Evolutionary conservation across 2,113 vertebrate species (phyloP).

Genomic region (Petromus typicus): DNA sequence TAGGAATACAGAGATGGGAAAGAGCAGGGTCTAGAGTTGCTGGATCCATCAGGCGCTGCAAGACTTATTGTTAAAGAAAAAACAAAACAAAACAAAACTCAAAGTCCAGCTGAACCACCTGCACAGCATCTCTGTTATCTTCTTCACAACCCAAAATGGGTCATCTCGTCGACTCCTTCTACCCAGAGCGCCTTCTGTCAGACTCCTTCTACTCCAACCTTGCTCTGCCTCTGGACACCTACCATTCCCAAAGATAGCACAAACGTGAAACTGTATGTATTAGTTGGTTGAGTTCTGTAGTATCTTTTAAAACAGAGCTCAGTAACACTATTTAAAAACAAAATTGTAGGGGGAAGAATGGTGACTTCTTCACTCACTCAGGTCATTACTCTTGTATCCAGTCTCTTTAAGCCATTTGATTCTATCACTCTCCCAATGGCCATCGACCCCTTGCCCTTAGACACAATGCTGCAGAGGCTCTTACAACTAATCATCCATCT

Average conservation of each 20-base stretch:
- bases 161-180: conserved; percentile 6
- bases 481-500: conserved; percentile 19
- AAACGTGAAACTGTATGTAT: neutral
- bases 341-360: neutral
- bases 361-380: neutral
- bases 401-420: neutral
- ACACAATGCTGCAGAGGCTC: neutral
- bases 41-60: neutral
- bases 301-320: conserved; percentile 29
- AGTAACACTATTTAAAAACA: conserved; percentile 27
- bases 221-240: neutral
- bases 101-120: neutral
- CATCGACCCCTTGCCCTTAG: neutral
- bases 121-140: neutral
- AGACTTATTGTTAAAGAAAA: too few species aligned
- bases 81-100: too few species aligned
- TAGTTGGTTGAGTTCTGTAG: neutral
- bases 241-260: conserved; percentile 21
- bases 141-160: neutral
- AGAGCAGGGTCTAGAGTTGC: neutral
- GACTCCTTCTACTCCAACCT: neutral
- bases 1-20: neutral
- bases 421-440: neutral
- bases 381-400: neutral
- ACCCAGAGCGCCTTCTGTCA: neutral